Base-by-base conservation (phyloP, 2,797 vertebrate genomes). In the Arrhamphus sclerolepis region DNA sequence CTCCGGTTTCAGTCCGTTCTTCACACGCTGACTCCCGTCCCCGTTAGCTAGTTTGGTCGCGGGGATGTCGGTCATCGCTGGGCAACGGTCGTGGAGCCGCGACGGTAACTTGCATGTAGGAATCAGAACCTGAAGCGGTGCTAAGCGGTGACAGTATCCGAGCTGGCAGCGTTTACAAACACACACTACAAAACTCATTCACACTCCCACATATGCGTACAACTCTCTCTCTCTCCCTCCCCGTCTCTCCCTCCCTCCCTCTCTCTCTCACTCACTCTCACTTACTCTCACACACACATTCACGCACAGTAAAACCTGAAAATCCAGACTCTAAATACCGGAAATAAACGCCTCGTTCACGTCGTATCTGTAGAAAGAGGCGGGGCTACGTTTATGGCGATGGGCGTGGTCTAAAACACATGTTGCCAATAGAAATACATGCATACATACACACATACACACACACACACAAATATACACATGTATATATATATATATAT, bases 31-130 rank as follows among this genome's bases (percentile, higher is more conserved):
- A 82, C 84, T 69, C 57, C n/a, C 79, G 19, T 82, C 81, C 63
- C 87, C 81, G 54, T 84, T 83, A 61, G 70, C 75, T 19, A 80
- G 52, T 69, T 85, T 75, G 70, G 71, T 86, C 26, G 62, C 76
- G 70, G 87, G 79, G 87, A 83, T 91, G 19, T 91, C 89, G 56
- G 89, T 90, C 92, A 92, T 92, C 28, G 72, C 84, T 79, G 75
- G 59, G 67, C 75, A 59, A 73, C 51, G 68, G 54, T 57, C 20
- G 68, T 53, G 77, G 29, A 65, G 65, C 58, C 68, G 53, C 62
- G 62, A 60, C 78, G 66, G 68, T 40, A 66, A 84, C 79, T 81
- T 29, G 77, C 84, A 89, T 88, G 83, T 72, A 89, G 50, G 48
- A 47, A 42, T 7, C 75, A 53, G 65, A 51, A 64, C 10, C 58